A percentile compares a stretch with the other conserved stretches of the same genome.
Conservation (phyloP, 2,888 invertebrate genomes). For the Drosophila meridiana region DNA sequence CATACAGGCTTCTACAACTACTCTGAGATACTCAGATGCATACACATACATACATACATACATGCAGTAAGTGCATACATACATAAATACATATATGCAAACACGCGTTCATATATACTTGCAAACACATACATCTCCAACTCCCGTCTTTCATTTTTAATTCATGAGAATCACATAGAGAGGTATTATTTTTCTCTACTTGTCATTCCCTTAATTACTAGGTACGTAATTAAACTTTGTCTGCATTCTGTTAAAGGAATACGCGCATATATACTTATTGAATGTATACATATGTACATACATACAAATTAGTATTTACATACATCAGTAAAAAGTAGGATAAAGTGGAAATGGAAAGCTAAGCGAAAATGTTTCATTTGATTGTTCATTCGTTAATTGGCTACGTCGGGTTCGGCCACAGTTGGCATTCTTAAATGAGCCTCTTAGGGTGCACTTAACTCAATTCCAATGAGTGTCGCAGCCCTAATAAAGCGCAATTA, state of each 20-base stretch:
- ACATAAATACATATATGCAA: no score
- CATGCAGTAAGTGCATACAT: neutral
- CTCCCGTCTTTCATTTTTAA: no score
- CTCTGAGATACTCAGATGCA: no score
- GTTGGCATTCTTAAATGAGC: neutral
- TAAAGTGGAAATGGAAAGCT: neutral
- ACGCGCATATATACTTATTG: neutral
- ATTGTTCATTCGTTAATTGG: neutral
- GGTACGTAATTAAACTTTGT: neutral
- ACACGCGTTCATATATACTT: no score
- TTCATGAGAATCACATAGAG: neutral
- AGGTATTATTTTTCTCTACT: neutral
- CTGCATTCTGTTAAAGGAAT: neutral
- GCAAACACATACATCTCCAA: no score
- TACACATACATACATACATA: neutral
- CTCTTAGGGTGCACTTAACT: conserved; percentile 4
- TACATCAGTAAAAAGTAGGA: neutral
- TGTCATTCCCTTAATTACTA: neutral
- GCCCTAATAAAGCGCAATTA: conserved; percentile 23
- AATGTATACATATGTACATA: neutral
- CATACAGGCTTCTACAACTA: no score
- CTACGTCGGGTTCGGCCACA: neutral
- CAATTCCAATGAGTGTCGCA: conserved; percentile 17
- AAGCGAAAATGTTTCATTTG: neutral
- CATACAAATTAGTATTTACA: neutral